These are phyloP conservation scores for Otolemur crassicaudatus DNA, from an alignment of 2,797 vertebrate genomes.

Conservation along the genomic window DNA sequence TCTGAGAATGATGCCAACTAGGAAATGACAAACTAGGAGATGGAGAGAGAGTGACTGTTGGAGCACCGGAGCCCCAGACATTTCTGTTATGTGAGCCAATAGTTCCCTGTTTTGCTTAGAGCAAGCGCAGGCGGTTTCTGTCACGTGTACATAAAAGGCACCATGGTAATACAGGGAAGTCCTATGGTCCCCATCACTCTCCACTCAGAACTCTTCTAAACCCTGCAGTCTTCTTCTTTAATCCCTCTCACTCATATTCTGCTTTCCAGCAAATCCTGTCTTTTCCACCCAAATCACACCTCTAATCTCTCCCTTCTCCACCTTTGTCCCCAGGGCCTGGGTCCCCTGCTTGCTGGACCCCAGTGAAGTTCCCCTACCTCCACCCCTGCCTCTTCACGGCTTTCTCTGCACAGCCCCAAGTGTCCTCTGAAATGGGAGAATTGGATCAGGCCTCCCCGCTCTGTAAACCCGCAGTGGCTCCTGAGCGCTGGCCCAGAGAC, in stretches of 20 bases:
- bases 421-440: not conserved
- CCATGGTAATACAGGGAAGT: not conserved
- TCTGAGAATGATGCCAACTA: not conserved
- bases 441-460: not conserved
- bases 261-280: not conserved
- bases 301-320: not conserved
- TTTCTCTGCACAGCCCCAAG: too few relatives aligned
- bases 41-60: not conserved
- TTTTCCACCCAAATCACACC: not conserved
- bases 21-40: not conserved
- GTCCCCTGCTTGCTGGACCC: not conserved
- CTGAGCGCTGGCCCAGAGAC: not conserved
- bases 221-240: too few relatives aligned
- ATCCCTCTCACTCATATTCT: not conserved
- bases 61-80: not conserved
- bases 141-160: not conserved
- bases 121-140: not conserved
- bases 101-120: too few relatives aligned
- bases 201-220: not conserved
- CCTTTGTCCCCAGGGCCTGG: not conserved
- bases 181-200: accelerated
- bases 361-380: not conserved
- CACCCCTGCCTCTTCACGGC: not conserved
- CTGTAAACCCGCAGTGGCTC: accelerated
- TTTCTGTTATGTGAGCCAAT: accelerated